These are phyloP conservation scores for Ophion costatus DNA, from an alignment of 2,888 invertebrate genomes.

Conservation along the genomic window DNA sequence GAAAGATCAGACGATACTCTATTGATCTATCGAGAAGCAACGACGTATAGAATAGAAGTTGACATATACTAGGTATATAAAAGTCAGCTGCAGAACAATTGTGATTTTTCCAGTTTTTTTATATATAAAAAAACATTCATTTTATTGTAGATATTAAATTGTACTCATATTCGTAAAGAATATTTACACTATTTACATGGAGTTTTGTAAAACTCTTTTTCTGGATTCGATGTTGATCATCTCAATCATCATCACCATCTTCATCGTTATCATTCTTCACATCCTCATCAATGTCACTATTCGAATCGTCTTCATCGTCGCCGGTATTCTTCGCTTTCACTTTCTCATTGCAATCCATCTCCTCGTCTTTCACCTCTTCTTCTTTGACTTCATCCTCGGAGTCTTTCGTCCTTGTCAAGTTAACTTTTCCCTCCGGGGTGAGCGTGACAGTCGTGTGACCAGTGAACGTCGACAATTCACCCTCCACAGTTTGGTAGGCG, in stretches of 20 bases:
- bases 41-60: not conserved
- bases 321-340: conserved; percentile 11
- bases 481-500: conserved; percentile 84
- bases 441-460: conserved; percentile 85
- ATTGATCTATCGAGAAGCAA: conserved; percentile 78
- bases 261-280: conserved; percentile 25
- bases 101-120: conserved; percentile 46
- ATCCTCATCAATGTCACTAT: conserved; percentile 22
- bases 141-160: conserved; percentile 62
- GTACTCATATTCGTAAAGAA: conserved; percentile 55
- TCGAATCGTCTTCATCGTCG: conserved; percentile 23
- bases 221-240: conserved; percentile 8
- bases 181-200: conserved; percentile 61
- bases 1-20: conserved; percentile 86
- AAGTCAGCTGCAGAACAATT: conserved; percentile 21
- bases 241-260: conserved; percentile 30
- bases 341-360: not conserved
- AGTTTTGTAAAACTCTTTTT: conserved; percentile 27
- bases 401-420: conserved; percentile 47
- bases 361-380: conserved; percentile 32
- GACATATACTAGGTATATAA: conserved; percentile 1
- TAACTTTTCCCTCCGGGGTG: conserved; percentile 86
- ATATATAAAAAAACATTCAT: conserved; percentile 45
- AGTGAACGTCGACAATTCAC: conserved; percentile 86
- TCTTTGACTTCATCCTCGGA: conserved; percentile 26